Percentiles rank a stretch among this genome's conserved stretches.
phyloP scores from a whole-genome alignment of 2,888 invertebrate genomes.

The Tanaodytes sp. region DNA sequence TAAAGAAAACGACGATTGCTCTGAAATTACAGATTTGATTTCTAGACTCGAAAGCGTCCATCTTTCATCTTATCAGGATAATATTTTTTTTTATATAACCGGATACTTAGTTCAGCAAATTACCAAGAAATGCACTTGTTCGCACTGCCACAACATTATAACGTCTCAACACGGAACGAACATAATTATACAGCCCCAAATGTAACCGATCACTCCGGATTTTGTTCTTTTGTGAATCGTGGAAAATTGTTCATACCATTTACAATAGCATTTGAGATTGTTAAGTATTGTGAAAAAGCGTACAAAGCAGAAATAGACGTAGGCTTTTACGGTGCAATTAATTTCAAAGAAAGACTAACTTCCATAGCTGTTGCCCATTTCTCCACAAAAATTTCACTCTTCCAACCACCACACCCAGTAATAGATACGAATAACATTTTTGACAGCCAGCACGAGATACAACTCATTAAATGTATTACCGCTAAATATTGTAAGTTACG shows the following conservation, averaged over 20 bases:
- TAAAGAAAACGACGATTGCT: background rate
- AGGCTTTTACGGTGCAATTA: slow-evolving; percentile 3
- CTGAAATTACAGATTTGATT: background rate
- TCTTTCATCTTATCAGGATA: slow-evolving; percentile 14
- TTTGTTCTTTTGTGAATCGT: slow-evolving; percentile 15
- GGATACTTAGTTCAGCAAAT: slow-evolving; percentile 7
- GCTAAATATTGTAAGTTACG: slow-evolving; percentile 10
- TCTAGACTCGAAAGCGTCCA: background rate
- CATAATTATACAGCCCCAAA: slow-evolving; percentile 6
- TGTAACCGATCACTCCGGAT: slow-evolving; percentile 2
- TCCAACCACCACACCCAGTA: slow-evolving; percentile 11
- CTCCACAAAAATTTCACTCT: background rate
- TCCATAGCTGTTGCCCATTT: background rate
- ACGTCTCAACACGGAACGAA: background rate
- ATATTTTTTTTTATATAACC: slow-evolving; percentile 19
- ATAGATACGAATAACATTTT: slow-evolving; percentile 3
- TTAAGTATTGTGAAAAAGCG: slow-evolving; percentile 5
- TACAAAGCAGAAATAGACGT: slow-evolving; percentile 7
- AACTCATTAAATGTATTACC: slow-evolving; percentile 6
- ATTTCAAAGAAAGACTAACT: slow-evolving; percentile 6
- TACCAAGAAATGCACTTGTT: background rate
- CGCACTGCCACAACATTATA: background rate
- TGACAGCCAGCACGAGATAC: background rate
- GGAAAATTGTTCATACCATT: slow-evolving; percentile 14
- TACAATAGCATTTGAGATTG: background rate